Conservation (phyloP, 1,140 invertebrate genomes). For the Anoplolepis gracilipes region DNA sequence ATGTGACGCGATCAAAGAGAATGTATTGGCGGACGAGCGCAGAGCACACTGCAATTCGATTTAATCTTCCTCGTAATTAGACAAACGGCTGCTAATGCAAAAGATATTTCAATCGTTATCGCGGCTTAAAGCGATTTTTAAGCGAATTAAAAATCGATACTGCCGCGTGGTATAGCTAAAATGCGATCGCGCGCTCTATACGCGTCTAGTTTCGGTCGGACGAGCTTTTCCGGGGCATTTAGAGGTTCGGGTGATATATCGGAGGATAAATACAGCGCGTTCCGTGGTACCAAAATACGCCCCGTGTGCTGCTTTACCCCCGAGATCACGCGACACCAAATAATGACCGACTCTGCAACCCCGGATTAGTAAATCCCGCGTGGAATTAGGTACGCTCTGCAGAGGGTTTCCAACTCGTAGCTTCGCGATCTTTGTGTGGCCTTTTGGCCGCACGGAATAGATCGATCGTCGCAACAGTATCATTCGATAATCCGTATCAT, state of each 20-base stretch:
- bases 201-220: constrained; percentile 63
- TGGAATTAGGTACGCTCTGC: constrained; percentile 73
- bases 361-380: constrained; percentile 76
- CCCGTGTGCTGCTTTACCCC: constrained; percentile 66
- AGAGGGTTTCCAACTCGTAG: constrained; percentile 57
- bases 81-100: constrained; percentile 62
- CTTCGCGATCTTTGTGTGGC: constrained; percentile 61
- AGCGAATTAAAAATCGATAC: constrained; percentile 61
- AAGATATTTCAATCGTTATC: constrained; percentile 63
- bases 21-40: constrained; percentile 9
- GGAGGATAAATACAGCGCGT: constrained; percentile 74
- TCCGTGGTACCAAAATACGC: constrained; percentile 56
- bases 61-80: constrained; percentile 57
- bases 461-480: constrained; percentile 56
- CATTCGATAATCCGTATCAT: not conserved
- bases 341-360: constrained; percentile 77
- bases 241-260: constrained; percentile 75
- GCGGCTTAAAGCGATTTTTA: constrained; percentile 58
- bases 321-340: constrained; percentile 75
- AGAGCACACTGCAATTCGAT: constrained; percentile 40
- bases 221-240: constrained; percentile 70
- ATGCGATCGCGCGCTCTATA: constrained; percentile 61
- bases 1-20: constrained; percentile 56
- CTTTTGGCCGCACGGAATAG: constrained; percentile 42
- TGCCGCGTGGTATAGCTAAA: constrained; percentile 56